phyloP scores from a whole-genome alignment of 2,888 invertebrate genomes.

The Perizoma flavofasciatum region DNA sequence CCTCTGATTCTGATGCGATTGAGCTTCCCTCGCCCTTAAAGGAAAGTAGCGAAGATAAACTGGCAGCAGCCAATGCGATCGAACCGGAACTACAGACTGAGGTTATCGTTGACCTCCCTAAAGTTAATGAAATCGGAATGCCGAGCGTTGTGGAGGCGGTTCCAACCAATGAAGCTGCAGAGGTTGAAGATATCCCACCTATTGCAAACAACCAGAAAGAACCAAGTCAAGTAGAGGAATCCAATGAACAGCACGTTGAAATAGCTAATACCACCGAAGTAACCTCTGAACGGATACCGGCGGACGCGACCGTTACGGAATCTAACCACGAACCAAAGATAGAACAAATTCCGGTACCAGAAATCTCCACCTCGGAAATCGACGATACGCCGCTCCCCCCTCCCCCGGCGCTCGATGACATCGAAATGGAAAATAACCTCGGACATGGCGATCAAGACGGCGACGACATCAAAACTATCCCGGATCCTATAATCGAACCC shows the following conservation, averaged over 20 bases:
- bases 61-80: conserved; percentile 15
- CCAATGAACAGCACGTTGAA: conserved; percentile 10
- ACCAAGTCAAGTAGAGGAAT: conserved; percentile 8
- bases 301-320: conserved; percentile 9
- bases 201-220: conserved; percentile 5
- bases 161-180: conserved; percentile 1
- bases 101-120: conserved; percentile 4
- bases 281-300: conserved; percentile 6
- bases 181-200: conserved; percentile 1
- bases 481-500: conserved; percentile 34
- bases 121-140: conserved; percentile 1
- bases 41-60: conserved; percentile 41
- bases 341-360: conserved; percentile 18
- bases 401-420: conserved; percentile 48
- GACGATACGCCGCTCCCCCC: conserved; percentile 56
- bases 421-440: conserved; percentile 29
- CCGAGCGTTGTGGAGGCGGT: conserved; percentile 13
- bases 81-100: conserved; percentile 16
- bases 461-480: conserved; percentile 31
- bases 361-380: conserved; percentile 36
- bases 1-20: conserved; percentile 35
- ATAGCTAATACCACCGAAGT: conserved; percentile 4
- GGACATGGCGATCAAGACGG: conserved; percentile 39
- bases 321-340: conserved; percentile 18
- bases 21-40: conserved; percentile 46